phyloP scores from a whole-genome alignment of 2,797 vertebrate genomes.

The Lepus oiostolus region DNA sequence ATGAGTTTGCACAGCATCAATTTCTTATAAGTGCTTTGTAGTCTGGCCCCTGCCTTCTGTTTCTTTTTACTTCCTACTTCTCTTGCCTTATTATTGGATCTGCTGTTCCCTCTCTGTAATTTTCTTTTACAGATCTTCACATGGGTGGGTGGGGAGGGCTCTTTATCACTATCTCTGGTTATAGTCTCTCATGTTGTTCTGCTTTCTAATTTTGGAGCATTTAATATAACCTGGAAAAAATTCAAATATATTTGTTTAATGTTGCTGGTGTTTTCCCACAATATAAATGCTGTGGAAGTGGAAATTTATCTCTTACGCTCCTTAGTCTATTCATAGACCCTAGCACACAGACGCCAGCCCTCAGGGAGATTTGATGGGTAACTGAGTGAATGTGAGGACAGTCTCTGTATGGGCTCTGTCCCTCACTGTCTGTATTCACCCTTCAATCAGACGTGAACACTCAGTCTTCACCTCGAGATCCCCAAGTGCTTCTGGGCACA shows the following conservation, averaged over 20 bases:
- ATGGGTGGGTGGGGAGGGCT: too few relatives aligned
- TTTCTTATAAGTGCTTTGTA: neutral
- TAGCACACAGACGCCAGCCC: neutral
- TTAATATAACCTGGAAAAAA: neutral
- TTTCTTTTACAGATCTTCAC: neutral
- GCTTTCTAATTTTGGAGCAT: slow-evolving; percentile 23
- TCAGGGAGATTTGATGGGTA: neutral
- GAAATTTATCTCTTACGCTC: neutral
- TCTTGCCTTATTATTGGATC: neutral
- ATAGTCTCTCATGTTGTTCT: neutral
- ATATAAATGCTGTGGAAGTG: neutral
- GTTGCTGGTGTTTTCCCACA: neutral
- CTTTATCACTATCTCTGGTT: neutral
- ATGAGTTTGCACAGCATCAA: neutral
- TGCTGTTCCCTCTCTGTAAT: neutral
- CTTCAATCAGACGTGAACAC: neutral
- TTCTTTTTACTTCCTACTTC: neutral
- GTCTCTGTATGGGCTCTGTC: neutral
- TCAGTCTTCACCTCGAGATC: neutral
- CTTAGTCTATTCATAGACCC: neutral
- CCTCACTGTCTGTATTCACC: neutral
- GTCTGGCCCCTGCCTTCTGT: rapidly evolving
- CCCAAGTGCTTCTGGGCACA: neutral
- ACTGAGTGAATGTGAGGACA: neutral
- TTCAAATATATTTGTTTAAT: neutral